Conservation (phyloP, 2,888 invertebrate species). For the Dynastes grantii region DNA sequence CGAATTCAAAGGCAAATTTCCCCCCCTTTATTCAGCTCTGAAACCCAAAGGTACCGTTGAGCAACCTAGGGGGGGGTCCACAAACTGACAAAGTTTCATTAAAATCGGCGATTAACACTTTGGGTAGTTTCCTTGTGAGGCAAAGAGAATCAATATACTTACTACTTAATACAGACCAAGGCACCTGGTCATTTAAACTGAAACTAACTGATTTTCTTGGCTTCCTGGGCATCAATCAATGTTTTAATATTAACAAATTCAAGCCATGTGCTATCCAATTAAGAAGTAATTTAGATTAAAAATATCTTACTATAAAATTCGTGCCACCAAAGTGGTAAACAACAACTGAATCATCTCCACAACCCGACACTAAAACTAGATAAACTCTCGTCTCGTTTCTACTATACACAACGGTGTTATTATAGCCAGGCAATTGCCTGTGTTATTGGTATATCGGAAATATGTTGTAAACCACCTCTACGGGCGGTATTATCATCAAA, state of each 20-base stretch:
- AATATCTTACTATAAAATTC: constrained; percentile 27
- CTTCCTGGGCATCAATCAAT: constrained; percentile 25
- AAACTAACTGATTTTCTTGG: constrained; percentile 15
- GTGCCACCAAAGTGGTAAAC: constrained; percentile 32
- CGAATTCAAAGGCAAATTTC: too few species aligned
- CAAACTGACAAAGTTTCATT: too few species aligned
- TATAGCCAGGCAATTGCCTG: constrained; percentile 37
- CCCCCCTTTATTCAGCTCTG: too few species aligned
- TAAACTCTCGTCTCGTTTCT: constrained; percentile 41
- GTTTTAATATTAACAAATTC: constrained; percentile 44
- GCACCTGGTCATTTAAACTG: neutral
- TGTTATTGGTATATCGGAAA: constrained; percentile 46
- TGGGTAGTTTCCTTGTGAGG: too few species aligned
- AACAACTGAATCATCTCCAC: constrained; percentile 44
- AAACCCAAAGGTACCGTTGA: too few species aligned
- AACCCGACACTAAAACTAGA: constrained; percentile 45
- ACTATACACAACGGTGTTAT: constrained; percentile 31
- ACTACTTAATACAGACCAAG: neutral
- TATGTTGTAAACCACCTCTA: constrained; percentile 45
- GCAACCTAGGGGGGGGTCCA: too few species aligned
- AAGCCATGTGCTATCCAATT: constrained; percentile 33
- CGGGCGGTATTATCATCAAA: constrained; percentile 47
- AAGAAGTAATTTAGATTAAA: constrained; percentile 40
- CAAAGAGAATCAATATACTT: neutral
- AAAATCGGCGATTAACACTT: too few species aligned